Evolutionary conservation across 2,888 invertebrate species (phyloP).

Genomic region (Erebia aethiops): DNA sequence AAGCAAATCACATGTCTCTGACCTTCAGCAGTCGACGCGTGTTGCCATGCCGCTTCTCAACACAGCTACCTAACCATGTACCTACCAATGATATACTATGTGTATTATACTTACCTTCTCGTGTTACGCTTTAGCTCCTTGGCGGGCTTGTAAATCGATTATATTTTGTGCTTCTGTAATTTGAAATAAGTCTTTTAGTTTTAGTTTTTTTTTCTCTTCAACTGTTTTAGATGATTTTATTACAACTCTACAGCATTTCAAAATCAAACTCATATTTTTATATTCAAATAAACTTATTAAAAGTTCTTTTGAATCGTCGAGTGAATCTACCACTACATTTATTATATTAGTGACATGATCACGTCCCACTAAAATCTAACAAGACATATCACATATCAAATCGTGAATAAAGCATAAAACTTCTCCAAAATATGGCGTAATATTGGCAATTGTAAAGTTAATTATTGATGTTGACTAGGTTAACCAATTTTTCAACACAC

Average conservation of each 20-base stretch:
- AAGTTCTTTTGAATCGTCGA: too few relatives aligned
- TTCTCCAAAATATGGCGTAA: not conserved
- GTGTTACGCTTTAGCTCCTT: slow-evolving; percentile 37
- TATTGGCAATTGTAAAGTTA: not conserved
- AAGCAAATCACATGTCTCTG: slow-evolving; percentile 30
- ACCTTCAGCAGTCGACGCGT: slow-evolving; percentile 46
- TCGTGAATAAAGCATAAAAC: not conserved
- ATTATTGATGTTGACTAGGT: not conserved
- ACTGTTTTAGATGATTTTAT: not conserved
- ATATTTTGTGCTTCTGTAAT: slow-evolving; percentile 5
- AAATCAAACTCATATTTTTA: too few relatives aligned
- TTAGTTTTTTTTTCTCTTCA: not conserved
- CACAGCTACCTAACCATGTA: not conserved
- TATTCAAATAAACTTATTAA: too few relatives aligned
- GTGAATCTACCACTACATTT: too few relatives aligned
- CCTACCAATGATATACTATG: not conserved
- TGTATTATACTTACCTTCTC: slow-evolving; percentile 2
- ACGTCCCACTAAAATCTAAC: not conserved
- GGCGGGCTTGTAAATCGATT: slow-evolving; percentile 16
- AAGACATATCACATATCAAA: not conserved
- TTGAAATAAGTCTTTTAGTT: not conserved
- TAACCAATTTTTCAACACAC: too few relatives aligned
- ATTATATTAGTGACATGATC: too few relatives aligned
- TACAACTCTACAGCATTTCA: not conserved
- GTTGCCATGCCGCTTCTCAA: slow-evolving; percentile 52